Percentiles rank a stretch among this genome's conserved stretches.
Evolutionary conservation across 2,888 invertebrate species (phyloP).

Genomic region (Amphipyra berbera): DNA sequence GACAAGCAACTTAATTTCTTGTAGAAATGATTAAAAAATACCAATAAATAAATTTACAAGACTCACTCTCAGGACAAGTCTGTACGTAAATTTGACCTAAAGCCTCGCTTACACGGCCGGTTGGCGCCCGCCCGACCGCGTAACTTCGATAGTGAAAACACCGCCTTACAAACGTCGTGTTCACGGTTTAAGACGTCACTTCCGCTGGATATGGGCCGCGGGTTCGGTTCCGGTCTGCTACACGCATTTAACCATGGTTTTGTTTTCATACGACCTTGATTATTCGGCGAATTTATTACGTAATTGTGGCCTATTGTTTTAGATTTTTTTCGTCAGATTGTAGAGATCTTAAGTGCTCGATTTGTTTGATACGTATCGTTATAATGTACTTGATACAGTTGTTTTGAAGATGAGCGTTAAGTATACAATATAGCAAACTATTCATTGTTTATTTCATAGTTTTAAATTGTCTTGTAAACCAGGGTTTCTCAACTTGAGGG

Average conservation of each 20-base stretch:
- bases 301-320: slow-evolving; percentile 67
- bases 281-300: slow-evolving; percentile 66
- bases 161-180: slow-evolving; percentile 59
- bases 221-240: slow-evolving; percentile 80
- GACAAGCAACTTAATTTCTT: slow-evolving; percentile 9
- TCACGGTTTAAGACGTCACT: slow-evolving; percentile 72
- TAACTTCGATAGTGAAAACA: slow-evolving; percentile 84
- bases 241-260: slow-evolving; percentile 80
- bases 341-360: slow-evolving; percentile 35
- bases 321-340: slow-evolving; percentile 45
- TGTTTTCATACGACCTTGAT: slow-evolving; percentile 83
- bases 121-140: slow-evolving; percentile 71
- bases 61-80: slow-evolving; percentile 53
- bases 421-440: slow-evolving; percentile 2
- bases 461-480: not conserved
- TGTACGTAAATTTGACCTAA: slow-evolving; percentile 60
- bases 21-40: not conserved
- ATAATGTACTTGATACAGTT: slow-evolving; percentile 22
- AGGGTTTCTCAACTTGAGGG: no score
- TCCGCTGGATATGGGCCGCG: slow-evolving; percentile 79
- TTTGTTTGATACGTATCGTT: slow-evolving; percentile 32
- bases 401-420: slow-evolving; percentile 6
- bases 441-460: not conserved
- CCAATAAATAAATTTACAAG: slow-evolving; percentile 19
- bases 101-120: slow-evolving; percentile 78